Conservation (phyloP, 2,888 invertebrate species). For the Dolichomitus sp. region DNA sequence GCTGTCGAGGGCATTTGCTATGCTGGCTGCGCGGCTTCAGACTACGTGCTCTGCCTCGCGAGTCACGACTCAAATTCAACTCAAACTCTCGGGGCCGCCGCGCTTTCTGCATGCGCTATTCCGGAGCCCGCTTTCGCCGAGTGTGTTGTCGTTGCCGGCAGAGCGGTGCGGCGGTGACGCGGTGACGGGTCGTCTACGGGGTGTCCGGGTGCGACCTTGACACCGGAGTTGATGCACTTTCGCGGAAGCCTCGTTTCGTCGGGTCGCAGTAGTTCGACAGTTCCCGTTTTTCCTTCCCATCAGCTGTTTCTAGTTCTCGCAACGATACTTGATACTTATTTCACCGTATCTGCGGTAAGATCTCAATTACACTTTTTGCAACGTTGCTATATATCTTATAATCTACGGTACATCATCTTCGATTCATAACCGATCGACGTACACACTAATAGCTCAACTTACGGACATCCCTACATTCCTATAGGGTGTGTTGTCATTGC, state of each 20-base stretch:
- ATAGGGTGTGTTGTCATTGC: not conserved
- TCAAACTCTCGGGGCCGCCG: constrained; percentile 77
- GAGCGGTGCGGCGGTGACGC: constrained; percentile 65
- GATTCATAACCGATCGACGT: not conserved
- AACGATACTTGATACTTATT: not conserved
- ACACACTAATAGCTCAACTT: constrained; percentile 8
- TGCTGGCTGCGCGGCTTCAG: constrained; percentile 84
- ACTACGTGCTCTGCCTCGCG: constrained; percentile 85
- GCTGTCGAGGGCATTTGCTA: constrained; percentile 80
- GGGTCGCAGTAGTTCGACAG: constrained; percentile 50
- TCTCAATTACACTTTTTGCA: not conserved
- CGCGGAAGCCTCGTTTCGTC: no score
- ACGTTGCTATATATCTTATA: not conserved
- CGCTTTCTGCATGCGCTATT: constrained; percentile 80
- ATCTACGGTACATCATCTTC: not conserved
- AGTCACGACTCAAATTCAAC: constrained; percentile 84
- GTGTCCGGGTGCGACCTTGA: constrained; percentile 71
- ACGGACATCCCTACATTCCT: not conserved
- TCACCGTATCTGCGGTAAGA: not conserved
- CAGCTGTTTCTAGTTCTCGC: constrained; percentile 46
- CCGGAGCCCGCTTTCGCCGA: constrained; percentile 67
- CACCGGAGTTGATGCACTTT: constrained; percentile 67
- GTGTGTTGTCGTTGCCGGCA: constrained; percentile 63
- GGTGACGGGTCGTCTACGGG: constrained; percentile 69
- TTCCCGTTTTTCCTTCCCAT: constrained; percentile 22